Conservation (phyloP, 1,140 invertebrate species). For the Drosophila mayri region DNA sequence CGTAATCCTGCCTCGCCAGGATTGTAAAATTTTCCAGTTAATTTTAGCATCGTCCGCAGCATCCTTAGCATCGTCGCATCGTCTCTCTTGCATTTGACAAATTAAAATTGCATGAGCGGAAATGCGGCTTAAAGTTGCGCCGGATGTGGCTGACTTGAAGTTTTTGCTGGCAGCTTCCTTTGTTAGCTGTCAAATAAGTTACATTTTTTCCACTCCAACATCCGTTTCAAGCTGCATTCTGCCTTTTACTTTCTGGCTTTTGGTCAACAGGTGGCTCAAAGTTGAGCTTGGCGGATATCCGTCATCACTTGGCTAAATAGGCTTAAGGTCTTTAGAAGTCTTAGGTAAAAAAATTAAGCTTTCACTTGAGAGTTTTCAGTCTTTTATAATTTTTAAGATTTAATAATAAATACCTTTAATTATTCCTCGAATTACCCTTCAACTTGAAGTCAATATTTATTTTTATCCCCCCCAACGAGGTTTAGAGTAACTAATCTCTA, state of each 20-base stretch:
- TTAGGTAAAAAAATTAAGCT: background rate
- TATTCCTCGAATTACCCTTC: background rate
- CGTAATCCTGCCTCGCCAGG: conserved; percentile 52
- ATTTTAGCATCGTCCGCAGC: conserved; percentile 60
- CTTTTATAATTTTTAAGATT: background rate
- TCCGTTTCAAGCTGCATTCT: conserved; percentile 1
- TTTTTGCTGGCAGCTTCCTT: conserved; percentile 54
- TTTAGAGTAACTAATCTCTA: background rate
- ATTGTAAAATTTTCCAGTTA: conserved; percentile 82
- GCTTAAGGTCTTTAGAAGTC: conserved; percentile 9
- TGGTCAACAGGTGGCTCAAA: conserved; percentile 39
- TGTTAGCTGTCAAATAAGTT: conserved; percentile 58
- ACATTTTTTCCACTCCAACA: conserved; percentile 23
- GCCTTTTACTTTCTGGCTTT: background rate
- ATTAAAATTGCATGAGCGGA: conserved; percentile 82
- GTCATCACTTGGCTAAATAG: conserved; percentile 29
- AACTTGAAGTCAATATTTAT: background rate
- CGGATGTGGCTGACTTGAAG: conserved; percentile 55
- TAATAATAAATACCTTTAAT: too few relatives aligned
- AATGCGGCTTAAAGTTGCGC: conserved; percentile 76
- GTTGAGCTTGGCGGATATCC: conserved; percentile 4
- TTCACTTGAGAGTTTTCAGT: background rate
- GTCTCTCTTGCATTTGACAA: conserved; percentile 72
- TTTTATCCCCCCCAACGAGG: background rate
- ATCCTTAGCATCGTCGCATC: conserved; percentile 12